Evolutionary conservation across 1,140 invertebrate genomes (phyloP).

Genomic region (Centruroides vittatus): DNA sequence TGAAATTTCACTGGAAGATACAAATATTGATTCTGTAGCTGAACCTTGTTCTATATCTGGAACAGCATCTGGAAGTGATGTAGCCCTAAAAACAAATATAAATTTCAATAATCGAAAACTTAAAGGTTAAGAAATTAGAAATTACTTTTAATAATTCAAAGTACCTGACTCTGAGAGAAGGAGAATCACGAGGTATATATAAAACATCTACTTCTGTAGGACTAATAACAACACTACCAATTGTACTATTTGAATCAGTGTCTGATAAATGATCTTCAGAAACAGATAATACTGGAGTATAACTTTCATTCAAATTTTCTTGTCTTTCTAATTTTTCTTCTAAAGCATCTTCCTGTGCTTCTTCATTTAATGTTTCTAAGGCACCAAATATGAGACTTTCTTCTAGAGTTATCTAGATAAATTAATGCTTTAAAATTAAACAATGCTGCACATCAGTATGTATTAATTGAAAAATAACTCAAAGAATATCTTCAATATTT

Average conservation of each 20-base stretch:
- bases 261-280: constrained; percentile 9
- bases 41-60: constrained; percentile 12
- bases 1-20: too few relatives aligned
- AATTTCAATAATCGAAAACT: not conserved
- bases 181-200: constrained; percentile 7
- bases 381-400: constrained; percentile 89
- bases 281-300: constrained; percentile 10
- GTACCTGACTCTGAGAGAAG: constrained; percentile 7
- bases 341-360: constrained; percentile 60
- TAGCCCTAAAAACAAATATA: constrained; percentile 2
- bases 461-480: too few relatives aligned
- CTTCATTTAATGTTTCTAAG: constrained; percentile 77
- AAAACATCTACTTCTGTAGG: constrained; percentile 11
- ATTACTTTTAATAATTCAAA: not conserved
- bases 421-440: too few relatives aligned
- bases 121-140: not conserved
- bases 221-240: not conserved
- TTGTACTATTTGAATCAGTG: not conserved
- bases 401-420: constrained; percentile 67
- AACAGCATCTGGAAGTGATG: constrained; percentile 11
- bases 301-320: not conserved
- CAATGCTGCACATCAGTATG: too few relatives aligned
- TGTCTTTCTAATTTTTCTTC: constrained; percentile 3
- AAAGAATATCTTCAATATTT: too few relatives aligned
- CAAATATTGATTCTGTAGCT: not conserved